Percentiles rank a stretch among this genome's conserved stretches.
phyloP scores from a whole-genome alignment of 2,888 invertebrate genomes.

The Megalurothrips usitatus region DNA sequence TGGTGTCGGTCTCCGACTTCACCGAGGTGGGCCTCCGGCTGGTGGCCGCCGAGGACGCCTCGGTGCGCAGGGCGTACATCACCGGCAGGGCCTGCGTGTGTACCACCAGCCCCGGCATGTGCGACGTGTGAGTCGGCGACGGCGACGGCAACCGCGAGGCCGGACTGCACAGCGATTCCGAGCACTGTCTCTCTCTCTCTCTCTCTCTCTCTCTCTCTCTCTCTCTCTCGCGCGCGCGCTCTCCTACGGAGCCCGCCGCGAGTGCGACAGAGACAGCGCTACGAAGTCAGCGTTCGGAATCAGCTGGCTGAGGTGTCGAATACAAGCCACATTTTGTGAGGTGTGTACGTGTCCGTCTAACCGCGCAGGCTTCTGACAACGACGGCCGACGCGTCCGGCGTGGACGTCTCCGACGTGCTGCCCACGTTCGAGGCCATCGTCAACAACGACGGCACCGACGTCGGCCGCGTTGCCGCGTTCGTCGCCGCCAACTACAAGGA shows the following conservation, averaged over 20 bases:
- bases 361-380: not conserved
- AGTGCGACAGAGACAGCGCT: too few relatives aligned
- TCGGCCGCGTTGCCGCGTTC: not conserved
- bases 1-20: not conserved
- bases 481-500: not conserved
- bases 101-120: not conserved
- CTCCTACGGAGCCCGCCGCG: too few relatives aligned
- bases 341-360: too few relatives aligned
- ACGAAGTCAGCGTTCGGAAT: too few relatives aligned
- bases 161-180: too few relatives aligned
- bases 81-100: not conserved
- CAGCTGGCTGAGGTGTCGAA: too few relatives aligned
- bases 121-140: not conserved
- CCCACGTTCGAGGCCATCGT: not conserved
- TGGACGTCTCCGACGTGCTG: constrained; percentile 1
- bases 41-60: not conserved
- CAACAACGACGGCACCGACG: not conserved
- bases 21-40: not conserved
- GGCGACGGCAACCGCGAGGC: too few relatives aligned
- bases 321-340: too few relatives aligned
- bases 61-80: not conserved
- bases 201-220: too few relatives aligned
- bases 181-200: too few relatives aligned
- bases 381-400: not conserved
- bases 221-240: too few relatives aligned